phyloP scores from a whole-genome alignment of 2,797 vertebrate genomes.

The Cetoscarus ocellatus region DNA sequence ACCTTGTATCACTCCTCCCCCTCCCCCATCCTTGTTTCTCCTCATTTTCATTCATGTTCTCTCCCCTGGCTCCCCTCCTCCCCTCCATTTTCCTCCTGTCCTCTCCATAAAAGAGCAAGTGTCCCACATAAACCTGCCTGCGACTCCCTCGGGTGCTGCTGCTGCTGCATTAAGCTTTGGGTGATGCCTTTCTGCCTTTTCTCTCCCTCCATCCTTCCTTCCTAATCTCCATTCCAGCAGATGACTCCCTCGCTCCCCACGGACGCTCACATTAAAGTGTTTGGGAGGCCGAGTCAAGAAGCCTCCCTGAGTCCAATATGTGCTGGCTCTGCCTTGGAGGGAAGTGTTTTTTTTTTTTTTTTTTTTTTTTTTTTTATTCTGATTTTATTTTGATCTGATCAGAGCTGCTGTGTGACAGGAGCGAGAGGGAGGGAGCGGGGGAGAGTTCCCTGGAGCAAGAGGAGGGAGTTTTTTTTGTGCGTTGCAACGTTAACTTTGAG shows the following conservation, averaged over 20 bases:
- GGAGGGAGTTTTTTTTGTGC: neutral
- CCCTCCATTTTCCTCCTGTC: neutral
- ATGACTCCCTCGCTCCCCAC: conserved; percentile 40
- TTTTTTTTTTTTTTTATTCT: neutral
- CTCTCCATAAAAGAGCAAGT: conserved; percentile 45
- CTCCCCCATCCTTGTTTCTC: too few relatives aligned
- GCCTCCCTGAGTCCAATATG: conserved; percentile 23
- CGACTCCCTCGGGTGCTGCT: conserved; percentile 36
- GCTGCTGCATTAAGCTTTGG: conserved; percentile 44
- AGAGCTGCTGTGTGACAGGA: conserved; percentile 11
- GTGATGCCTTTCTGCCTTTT: conserved; percentile 39
- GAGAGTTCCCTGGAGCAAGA: neutral
- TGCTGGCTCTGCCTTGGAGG: neutral
- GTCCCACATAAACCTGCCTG: conserved; percentile 52
- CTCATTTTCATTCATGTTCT: too few relatives aligned
- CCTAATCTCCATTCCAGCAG: conserved; percentile 49
- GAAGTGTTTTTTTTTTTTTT: conserved; percentile 2
- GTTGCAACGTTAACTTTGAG: conserved; percentile 12
- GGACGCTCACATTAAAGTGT: conserved; percentile 39
- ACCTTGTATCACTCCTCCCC: too few relatives aligned
- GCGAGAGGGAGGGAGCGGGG: neutral
- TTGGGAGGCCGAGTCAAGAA: conserved; percentile 37
- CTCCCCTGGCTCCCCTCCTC: too few relatives aligned
- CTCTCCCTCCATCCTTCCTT: conserved; percentile 15
- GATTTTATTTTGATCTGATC: conserved; percentile 17